Evolutionary conservation across 1,140 invertebrate genomes (phyloP), one percentile per base, ranked within the genome.

Genomic region (Nilaparvata lugens): DNA sequence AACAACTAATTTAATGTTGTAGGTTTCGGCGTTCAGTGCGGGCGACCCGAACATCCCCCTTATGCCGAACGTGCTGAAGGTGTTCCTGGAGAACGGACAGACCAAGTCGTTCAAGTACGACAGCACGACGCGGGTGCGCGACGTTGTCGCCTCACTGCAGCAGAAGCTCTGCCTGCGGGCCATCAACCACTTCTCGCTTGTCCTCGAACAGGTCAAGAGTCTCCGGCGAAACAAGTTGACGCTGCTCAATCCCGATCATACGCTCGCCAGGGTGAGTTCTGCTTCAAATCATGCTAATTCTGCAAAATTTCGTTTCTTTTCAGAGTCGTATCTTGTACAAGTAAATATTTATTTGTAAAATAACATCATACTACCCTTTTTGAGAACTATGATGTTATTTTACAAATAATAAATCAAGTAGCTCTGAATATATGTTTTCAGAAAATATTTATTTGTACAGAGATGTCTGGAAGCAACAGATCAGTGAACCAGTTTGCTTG

Each of bases 31-130:
- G 1, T 87, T 88, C 70, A 86, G 85, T 2, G 74, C 85, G 40
- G 84, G 86, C 42, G 89, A 93, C 66, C 83, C 88, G 45, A 88
- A 86, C 68, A 79, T 91, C 35, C 88, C 91, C 14, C 88, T 91
- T 28, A 91, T 95, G 84, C 91, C 92, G 11, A 95, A 93, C 75
- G 91, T 95, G 9, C 79, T 95, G 23, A 93, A 95, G 76, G 91
- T 93, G 35, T 95, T 94, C 71, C 77, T 95, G 23, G 93, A 96
- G 75, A 96, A 95, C 72, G 92, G 93, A 2, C 93, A 95, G 74
- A 95, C 93, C 3, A 95, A 95, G 73, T 94, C 91, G n/a, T 96
- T 96, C 74, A 95, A 95, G 72, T 96, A 96, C 71, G 92, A 96
- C 74, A 82, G 85, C 23, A 89, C 83, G 52, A 96, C 93, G 14